Conservation (phyloP, 2,113 vertebrate species). For the Trematomus loennbergii region DNA sequence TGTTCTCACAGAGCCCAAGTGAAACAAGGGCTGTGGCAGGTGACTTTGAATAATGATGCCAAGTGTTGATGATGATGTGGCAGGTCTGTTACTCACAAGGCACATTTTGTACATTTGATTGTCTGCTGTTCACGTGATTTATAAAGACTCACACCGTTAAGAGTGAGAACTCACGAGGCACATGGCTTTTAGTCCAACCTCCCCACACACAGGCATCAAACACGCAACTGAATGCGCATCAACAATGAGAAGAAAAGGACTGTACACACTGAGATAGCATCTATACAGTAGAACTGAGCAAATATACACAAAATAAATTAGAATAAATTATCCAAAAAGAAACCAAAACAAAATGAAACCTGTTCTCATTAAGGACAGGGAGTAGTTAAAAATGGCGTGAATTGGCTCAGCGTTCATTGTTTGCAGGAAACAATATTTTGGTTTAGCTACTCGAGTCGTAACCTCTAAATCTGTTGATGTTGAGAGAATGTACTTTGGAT, state of each 20-base stretch:
- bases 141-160: conserved; percentile 53
- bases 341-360: conserved; percentile 54
- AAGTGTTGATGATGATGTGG: conserved; percentile 56
- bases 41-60: conserved; percentile 61
- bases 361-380: conserved; percentile 49
- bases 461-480: conserved; percentile 8
- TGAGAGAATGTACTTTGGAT: conserved; percentile 11
- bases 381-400: conserved; percentile 57
- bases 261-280: conserved; percentile 76
- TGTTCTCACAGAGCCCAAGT: conserved; percentile 48
- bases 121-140: conserved; percentile 70
- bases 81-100: conserved; percentile 79
- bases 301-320: conserved; percentile 83
- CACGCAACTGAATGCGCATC: conserved; percentile 67
- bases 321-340: conserved; percentile 79
- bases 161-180: conserved; percentile 74
- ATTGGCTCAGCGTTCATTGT: conserved; percentile 82
- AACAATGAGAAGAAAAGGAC: conserved; percentile 66
- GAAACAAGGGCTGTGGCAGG: conserved; percentile 56
- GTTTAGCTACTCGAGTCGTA: conserved; percentile 47
- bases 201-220: conserved; percentile 66
- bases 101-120: conserved; percentile 81
- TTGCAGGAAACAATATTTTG: conserved; percentile 82
- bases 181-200: conserved; percentile 77
- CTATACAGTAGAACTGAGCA: conserved; percentile 81